Evolutionary conservation across 2,113 vertebrate species (phyloP), one percentile per base, ranked within the genome.

Genomic region (Myiozetetes cayanensis): DNA sequence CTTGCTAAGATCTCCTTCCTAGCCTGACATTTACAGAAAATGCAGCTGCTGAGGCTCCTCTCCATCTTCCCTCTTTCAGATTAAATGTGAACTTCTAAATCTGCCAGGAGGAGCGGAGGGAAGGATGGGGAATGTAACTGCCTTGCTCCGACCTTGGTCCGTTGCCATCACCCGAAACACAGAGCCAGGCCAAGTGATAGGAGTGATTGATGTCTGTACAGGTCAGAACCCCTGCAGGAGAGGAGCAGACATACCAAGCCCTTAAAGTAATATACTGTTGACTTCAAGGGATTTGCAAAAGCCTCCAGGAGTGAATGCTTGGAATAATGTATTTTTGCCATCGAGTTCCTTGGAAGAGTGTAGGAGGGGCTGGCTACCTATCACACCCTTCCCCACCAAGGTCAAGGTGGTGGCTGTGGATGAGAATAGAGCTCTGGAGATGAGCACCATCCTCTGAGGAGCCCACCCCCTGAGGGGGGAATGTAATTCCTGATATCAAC

Each of bases 21-120:
- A 15, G 37, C 82, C 86, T 97, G 84, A 96, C 96, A 94, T 96
- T 97, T 96, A 80, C 86, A 73, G 80, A 80, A 93, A 76, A 43
- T 63, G 70, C 73, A 89, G 85, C 85, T 94, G 65, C 65, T 58
- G 75, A 76, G 56, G 70, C 56, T 91, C 27, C 30, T 84, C 58
- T 87, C 90, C 46, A 87, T 94, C 89, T 89, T 94, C 41, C 77
- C 62, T 86, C 88, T 82, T 93, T 87, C 80, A 90, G 91, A 77
- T 79, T 80, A 95, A 94, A 93, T 61, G 65, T 53, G 73, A 90
- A 87, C 31, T 89, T 95, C 88, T 95, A 41, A 86, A 81, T 77
- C 65, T 89, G 81, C 76, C 91, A 81, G 68, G 68, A 85, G 85
- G 66, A 50, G 62, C 1, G 2, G 53, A 52, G 47, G 70, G 41